These are phyloP conservation scores for Alca torda DNA, from an alignment of 2,797 vertebrate genomes.

Conservation along the genomic window DNA sequence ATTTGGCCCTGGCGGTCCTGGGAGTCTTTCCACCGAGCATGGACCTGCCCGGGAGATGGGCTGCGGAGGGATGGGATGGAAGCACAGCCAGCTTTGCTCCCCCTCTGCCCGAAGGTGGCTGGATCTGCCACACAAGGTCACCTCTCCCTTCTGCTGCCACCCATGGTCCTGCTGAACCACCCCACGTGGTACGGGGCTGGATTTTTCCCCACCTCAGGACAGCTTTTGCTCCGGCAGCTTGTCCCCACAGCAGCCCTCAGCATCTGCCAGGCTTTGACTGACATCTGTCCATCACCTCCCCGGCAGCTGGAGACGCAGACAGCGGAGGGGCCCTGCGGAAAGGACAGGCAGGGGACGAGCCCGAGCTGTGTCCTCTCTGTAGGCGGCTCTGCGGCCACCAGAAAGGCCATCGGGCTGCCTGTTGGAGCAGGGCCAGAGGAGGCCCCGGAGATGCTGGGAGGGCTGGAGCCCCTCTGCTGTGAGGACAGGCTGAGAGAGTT, in stretches of 20 bases:
- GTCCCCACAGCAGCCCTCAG: rapidly evolving
- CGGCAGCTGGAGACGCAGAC: rapidly evolving
- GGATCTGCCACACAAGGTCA: background rate
- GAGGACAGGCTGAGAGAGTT: background rate
- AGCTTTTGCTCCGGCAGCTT: background rate
- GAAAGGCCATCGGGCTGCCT: background rate
- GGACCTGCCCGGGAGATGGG: background rate
- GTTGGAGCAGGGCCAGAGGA: background rate
- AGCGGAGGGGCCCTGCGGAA: background rate
- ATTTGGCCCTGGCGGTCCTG: rapidly evolving
- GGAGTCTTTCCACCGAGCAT: background rate
- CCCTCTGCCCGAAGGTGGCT: background rate
- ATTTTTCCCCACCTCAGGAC: background rate
- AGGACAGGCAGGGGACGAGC: background rate
- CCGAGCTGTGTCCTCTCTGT: rapidly evolving
- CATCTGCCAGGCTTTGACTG: background rate
- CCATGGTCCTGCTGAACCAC: background rate
- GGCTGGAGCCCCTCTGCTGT: background rate
- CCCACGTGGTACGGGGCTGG: background rate
- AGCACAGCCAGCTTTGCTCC: background rate
- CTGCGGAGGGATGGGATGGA: background rate
- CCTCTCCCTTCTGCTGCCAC: background rate
- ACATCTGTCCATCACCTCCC: background rate
- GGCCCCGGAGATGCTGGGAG: background rate
- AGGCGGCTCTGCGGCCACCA: background rate